phyloP scores from a whole-genome alignment of 2,113 vertebrate species.

The Mionectes macconnelli region DNA sequence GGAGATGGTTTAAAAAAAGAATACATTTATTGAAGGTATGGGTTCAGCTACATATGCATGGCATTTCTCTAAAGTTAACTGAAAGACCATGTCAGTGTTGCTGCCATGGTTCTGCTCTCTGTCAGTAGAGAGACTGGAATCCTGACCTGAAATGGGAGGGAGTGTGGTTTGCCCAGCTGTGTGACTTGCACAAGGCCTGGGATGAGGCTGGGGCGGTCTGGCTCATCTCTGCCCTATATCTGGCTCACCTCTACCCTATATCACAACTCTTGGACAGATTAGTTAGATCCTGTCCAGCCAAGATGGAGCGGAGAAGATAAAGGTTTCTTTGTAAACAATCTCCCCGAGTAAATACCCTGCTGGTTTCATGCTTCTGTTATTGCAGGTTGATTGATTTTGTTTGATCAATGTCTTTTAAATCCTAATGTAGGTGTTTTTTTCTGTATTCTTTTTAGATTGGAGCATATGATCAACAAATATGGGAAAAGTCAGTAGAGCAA shows the following conservation, averaged over 20 bases:
- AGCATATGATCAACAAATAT: constrained; percentile 99
- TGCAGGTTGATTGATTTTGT: background rate
- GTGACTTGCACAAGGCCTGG: no score
- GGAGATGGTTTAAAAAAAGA: background rate
- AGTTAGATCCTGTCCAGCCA: background rate
- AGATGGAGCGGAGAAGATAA: background rate
- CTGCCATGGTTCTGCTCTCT: background rate
- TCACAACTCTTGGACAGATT: background rate
- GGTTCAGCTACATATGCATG: background rate
- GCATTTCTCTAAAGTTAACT: background rate
- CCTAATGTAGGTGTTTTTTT: background rate
- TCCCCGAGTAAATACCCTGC: background rate
- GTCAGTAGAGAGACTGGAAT: rapidly evolving
- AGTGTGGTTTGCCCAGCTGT: rapidly evolving
- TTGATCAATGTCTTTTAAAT: background rate
- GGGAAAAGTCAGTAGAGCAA: constrained; percentile 99
- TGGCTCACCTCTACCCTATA: background rate
- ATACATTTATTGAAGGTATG: background rate
- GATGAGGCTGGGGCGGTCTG: background rate
- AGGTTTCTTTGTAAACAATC: background rate
- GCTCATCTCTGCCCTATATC: background rate
- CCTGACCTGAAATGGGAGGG: background rate
- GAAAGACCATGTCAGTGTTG: background rate
- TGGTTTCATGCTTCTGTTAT: background rate
- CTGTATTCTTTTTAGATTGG: constrained; percentile 84